Conservation (phyloP, 2,888 invertebrate genomes). For the Drosophila picticornis region DNA sequence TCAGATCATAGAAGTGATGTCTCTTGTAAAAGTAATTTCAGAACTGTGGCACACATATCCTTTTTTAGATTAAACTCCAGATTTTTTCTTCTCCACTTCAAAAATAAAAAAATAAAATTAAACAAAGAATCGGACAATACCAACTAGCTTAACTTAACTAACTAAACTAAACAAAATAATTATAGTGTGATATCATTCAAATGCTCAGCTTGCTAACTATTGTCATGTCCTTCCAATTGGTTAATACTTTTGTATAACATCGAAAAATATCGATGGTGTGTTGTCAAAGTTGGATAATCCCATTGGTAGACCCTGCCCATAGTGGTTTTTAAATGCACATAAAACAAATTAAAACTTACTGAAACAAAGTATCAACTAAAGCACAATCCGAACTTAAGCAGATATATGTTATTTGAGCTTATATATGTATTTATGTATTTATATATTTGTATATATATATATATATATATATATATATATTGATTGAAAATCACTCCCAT, state of each 20-base stretch:
- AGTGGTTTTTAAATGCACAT: neutral
- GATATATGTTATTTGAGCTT: neutral
- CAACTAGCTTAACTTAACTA: neutral
- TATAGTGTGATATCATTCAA: neutral
- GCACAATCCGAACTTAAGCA: neutral
- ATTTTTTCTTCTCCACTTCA: neutral
- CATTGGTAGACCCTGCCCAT: neutral
- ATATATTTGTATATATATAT: neutral
- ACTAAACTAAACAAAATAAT: too few relatives aligned
- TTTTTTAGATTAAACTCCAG: neutral
- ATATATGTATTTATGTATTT: neutral
- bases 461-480: neutral
- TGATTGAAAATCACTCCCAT: neutral
- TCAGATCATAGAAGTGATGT: neutral
- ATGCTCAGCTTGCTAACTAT: neutral
- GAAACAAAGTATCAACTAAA: neutral
- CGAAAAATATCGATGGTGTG: neutral
- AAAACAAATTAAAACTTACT: neutral
- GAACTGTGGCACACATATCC: neutral
- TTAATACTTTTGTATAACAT: neutral
- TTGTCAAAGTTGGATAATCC: neutral
- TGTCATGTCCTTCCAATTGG: neutral
- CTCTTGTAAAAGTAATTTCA: neutral
- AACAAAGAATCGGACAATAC: neutral
- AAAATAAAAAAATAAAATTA: neutral